These are phyloP conservation scores for Acromyrmex echinatior DNA, from an alignment of 1,140 invertebrate species.

Conservation along the genomic window DNA sequence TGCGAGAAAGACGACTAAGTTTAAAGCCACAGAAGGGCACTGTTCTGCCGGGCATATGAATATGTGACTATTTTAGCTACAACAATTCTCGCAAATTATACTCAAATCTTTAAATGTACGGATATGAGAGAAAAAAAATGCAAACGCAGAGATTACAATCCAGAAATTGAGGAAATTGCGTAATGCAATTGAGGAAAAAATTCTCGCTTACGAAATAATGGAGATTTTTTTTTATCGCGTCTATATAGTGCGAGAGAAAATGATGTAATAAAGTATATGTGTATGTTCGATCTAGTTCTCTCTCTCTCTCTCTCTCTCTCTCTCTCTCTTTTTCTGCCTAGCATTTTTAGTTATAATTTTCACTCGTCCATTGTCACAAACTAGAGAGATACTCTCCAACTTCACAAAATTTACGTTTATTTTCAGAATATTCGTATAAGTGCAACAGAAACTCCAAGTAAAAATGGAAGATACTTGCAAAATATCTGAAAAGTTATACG, in stretches of 20 bases:
- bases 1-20: slow-evolving; percentile 51
- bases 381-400: not conserved
- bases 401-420: not conserved
- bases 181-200: not conserved
- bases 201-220: not conserved
- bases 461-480: not conserved
- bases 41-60: slow-evolving; percentile 31
- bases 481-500: not conserved
- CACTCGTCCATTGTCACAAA: slow-evolving; percentile 6
- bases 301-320: not conserved
- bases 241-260: not conserved
- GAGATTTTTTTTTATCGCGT: slow-evolving; percentile 10
- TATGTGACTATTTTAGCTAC: slow-evolving; percentile 13
- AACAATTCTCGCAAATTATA: slow-evolving; percentile 53
- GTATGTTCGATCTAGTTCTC: not conserved
- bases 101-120: not conserved
- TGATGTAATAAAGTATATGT: not conserved
- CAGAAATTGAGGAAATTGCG: slow-evolving; percentile 21
- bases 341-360: not conserved
- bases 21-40: slow-evolving; percentile 53
- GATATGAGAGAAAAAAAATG: not conserved
- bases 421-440: not conserved
- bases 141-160: not conserved
- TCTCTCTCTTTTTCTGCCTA: not conserved
- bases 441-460: not conserved